Evolutionary conservation across 2,888 invertebrate genomes (phyloP).

Genomic region (Drosophila aldrichi): DNA sequence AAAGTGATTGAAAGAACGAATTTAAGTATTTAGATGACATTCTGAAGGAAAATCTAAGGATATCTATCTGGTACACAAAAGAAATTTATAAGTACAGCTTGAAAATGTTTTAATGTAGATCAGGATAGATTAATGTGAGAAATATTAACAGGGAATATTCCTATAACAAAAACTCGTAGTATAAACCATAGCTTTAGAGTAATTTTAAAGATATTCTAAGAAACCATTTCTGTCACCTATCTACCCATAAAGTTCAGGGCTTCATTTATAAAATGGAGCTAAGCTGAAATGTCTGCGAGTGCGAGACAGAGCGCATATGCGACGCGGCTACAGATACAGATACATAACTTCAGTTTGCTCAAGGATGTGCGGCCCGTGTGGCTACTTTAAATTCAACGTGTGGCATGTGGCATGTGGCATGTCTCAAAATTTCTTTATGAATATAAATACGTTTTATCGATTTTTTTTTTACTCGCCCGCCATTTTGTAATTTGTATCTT

Average conservation of each 20-base stretch:
- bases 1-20: background rate
- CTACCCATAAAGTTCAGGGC: background rate
- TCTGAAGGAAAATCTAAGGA: background rate
- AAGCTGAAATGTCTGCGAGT: constrained; percentile 14
- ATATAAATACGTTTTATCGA: constrained; percentile 76
- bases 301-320: constrained; percentile 35
- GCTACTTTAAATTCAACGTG: constrained; percentile 80
- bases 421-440: constrained; percentile 72
- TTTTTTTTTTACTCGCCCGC: constrained; percentile 56
- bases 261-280: constrained; percentile 24
- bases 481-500: constrained; percentile 46
- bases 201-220: background rate
- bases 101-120: background rate
- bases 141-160: no score
- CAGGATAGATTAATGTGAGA: no score
- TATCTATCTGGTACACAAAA: background rate
- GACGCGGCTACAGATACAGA: constrained; percentile 35
- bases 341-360: constrained; percentile 19
- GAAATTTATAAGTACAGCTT: background rate
- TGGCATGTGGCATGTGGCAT: constrained; percentile 50
- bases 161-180: background rate
- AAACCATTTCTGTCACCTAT: background rate
- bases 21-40: no score
- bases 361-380: constrained; percentile 25
- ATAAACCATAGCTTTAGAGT: background rate